Conservation (phyloP, 2,888 invertebrate species). For the Troides oblongomaculatus region DNA sequence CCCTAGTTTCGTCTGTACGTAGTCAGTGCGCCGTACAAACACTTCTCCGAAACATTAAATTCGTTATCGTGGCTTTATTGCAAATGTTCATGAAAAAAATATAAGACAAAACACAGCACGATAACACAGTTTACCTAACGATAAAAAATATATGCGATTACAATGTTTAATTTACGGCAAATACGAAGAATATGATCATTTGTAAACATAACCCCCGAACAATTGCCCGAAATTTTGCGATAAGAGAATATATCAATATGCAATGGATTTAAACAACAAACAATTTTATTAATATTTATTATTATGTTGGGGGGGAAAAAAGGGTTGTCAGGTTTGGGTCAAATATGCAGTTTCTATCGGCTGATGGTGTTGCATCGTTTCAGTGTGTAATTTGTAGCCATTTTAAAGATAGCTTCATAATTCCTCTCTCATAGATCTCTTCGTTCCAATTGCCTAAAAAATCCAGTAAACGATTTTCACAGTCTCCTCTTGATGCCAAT, state of each 20-base stretch:
- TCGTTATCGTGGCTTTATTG: neutral
- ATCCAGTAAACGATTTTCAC: too few relatives aligned
- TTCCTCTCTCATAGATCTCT: too few relatives aligned
- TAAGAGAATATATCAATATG: neutral
- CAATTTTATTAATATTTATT: neutral
- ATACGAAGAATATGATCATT: slow-evolving; percentile 6
- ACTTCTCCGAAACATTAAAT: slow-evolving; percentile 9
- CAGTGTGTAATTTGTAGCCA: too few relatives aligned
- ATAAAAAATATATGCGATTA: slow-evolving; percentile 7
- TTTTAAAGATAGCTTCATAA: too few relatives aligned
- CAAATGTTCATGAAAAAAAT: slow-evolving; percentile 11
- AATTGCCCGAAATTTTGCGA: neutral
- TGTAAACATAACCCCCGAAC: slow-evolving; percentile 7
- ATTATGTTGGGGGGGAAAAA: neutral
- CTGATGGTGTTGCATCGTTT: too few relatives aligned
- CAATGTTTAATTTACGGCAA: slow-evolving; percentile 9
- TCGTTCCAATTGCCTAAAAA: too few relatives aligned
- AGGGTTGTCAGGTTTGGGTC: too few relatives aligned
- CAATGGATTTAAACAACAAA: neutral
- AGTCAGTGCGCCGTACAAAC: neutral
- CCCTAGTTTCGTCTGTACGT: neutral
- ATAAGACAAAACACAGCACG: slow-evolving; percentile 13
- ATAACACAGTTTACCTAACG: slow-evolving; percentile 7
- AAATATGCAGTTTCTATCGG: too few relatives aligned
- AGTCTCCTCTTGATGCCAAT: too few relatives aligned